These are phyloP conservation scores for Anguilla pacifica DNA, from an alignment of 2,797 vertebrate genomes.

Conservation along the genomic window DNA sequence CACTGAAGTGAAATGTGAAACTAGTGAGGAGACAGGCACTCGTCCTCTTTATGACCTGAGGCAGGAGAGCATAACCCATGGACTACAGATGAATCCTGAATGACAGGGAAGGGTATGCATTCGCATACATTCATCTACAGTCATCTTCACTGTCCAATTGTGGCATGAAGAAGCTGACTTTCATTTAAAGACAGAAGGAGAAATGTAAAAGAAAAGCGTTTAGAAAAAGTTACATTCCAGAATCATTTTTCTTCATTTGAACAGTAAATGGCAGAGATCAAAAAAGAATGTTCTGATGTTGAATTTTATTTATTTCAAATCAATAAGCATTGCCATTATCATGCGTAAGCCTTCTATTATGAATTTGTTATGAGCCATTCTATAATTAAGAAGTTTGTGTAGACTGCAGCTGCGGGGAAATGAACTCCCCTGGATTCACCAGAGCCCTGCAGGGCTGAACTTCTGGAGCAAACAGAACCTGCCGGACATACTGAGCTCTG, in stretches of 20 bases:
- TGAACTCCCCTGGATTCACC: background rate
- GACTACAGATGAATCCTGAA: background rate
- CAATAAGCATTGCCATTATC: background rate
- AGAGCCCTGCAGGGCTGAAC: background rate
- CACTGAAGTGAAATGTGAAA: background rate
- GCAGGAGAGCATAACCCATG: background rate
- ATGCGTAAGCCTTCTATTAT: background rate
- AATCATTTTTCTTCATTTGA: background rate
- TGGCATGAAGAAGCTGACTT: background rate
- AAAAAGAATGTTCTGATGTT: background rate
- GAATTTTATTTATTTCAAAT: background rate
- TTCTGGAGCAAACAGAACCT: background rate
- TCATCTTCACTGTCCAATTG: background rate
- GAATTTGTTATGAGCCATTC: background rate
- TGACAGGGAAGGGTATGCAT: background rate
- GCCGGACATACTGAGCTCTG: background rate
- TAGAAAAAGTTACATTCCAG: background rate
- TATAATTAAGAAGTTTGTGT: background rate
- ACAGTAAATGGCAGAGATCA: background rate
- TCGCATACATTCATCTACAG: background rate
- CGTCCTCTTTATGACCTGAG: background rate
- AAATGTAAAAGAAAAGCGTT: background rate
- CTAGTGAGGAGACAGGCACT: background rate
- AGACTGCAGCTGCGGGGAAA: background rate
- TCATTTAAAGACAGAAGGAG: background rate